Base-by-base conservation (phyloP, 2,113 vertebrate genomes). In the Microtus montanus region DNA sequence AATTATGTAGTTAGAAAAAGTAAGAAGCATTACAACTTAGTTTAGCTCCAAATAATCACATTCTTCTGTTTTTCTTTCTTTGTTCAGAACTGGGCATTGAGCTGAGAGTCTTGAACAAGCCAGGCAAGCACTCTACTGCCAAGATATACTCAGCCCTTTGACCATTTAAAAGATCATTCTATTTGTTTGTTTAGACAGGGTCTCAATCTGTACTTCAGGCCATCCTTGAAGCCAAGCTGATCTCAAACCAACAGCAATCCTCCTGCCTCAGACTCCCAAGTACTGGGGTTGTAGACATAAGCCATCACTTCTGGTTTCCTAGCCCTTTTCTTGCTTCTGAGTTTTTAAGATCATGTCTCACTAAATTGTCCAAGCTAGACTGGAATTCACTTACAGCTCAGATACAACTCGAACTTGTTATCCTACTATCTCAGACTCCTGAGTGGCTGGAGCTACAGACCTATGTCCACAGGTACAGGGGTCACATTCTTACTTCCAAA, bases 11-110 rank as follows among this genome's bases (percentile, higher is more conserved):
- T 86, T 47, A 71, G 38, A 83, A 85, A 68, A 44, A 66, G 22
- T 73, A 38, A 92, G 92, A 84, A 75, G 49, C 44, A 87, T 41
- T 70, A 92, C 91, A 96, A 90, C 11, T 19, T 12, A 79, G 19
- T 52, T 84, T 78, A 58, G 15, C 26, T 93, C n/a, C 85, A 71
- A 33, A 90, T 49, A 63, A 61, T 52, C 14, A 38, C 20, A 22
- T 77, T 90, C 22, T 96, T 78, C 19, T 30, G 58, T 14, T 83
- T 66, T 68, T 22, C 28, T 44, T 84, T 30, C 58, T 66, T 66
- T 86, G 63, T 10, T 84, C 82, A 84, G 58, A 35, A 35, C 17
- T 47, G 63, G 61, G 38, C 17, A 49, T 22, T 85, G 63, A 19
- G 22, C 61, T 1, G 13, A 49, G 64, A 3, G 3, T 68, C 30